Evolutionary conservation across 1,140 invertebrate genomes (phyloP), one percentile per base, ranked within the genome.

Genomic region (Daktulosphaira vitifoliae): DNA sequence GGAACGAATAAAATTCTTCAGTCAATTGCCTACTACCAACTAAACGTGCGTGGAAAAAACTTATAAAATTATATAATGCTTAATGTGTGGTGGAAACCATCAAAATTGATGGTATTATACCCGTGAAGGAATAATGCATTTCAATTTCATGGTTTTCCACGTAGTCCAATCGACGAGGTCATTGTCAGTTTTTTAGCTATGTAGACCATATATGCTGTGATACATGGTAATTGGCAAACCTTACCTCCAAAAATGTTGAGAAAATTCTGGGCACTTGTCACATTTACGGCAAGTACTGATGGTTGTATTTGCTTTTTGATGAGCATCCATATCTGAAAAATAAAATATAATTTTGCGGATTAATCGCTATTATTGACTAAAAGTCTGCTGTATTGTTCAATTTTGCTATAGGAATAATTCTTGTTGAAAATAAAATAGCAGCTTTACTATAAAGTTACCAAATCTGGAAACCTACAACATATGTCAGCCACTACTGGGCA

Each of bases 171-270:
- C 15, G 42, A 29, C 18, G 44, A 46, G 56, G 56, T 62, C 56
- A 62, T 48, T 62, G 56, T 38, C 56, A 62, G 56, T 62, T 48
- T 18, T 62, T 16, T 33, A 33, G 44, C 46, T 62, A 44, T 46
- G 18, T 53, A 26, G 23, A 44, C 18, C 26, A 54, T n/a, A 2
- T 44, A 62, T 46, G 46, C 25, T 59, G 39, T 29, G 16, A 46
- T n/a, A 16, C 18, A 26, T 22, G 13, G 5, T 33, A 11, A n/a
- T n/a, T n/a, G n/a, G n/a, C n/a, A 33, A 48, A 46, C 29, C 56
- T 62, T 62, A 62, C 56, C 56, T 62, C 56, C 56, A 62, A 62
- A 62, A 62, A 33, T 62, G 56, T 62, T 62, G 56, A 62, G 44
- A 23, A 25, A 62, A 62, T 33, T 62, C 56, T 22, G 42, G 56